These are phyloP conservation scores for Daktulosphaira vitifoliae DNA, from an alignment of 1,140 invertebrate species.

Conservation along the genomic window DNA sequence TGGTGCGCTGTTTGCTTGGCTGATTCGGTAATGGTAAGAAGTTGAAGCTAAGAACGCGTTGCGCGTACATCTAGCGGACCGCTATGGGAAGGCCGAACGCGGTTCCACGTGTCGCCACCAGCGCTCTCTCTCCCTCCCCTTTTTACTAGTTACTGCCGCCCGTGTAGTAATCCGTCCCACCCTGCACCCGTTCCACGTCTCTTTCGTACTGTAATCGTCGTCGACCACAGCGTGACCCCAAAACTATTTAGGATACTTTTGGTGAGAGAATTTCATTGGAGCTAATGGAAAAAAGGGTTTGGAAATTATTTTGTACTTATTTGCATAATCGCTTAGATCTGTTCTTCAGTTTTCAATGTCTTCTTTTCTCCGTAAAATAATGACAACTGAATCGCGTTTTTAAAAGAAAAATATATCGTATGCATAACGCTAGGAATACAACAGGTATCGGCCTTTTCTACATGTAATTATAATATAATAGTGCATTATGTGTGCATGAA, in stretches of 20 bases:
- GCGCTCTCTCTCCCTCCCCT: slow-evolving; percentile 16
- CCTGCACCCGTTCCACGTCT: background rate
- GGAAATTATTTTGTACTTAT: slow-evolving; percentile 6
- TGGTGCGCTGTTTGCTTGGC: slow-evolving; percentile 6
- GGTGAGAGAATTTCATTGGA: slow-evolving; percentile 12
- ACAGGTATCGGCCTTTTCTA: no score
- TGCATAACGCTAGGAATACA: no score
- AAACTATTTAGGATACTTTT: slow-evolving; percentile 32
- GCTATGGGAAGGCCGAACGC: slow-evolving; percentile 25
- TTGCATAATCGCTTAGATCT: slow-evolving; percentile 12
- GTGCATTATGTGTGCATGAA: background rate
- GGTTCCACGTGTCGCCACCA: slow-evolving; percentile 29
- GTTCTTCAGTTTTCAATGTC: background rate
- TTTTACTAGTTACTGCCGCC: background rate
- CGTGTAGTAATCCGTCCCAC: slow-evolving; percentile 13
- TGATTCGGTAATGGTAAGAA: slow-evolving; percentile 2
- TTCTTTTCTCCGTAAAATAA: no score
- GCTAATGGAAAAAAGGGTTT: slow-evolving; percentile 22
- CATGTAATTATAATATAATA: no score
- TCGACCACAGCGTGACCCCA: slow-evolving; percentile 27
- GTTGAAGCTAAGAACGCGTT: slow-evolving; percentile 26
- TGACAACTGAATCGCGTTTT: no score
- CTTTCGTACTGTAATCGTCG: background rate
- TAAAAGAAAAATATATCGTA: no score
- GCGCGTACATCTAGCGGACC: slow-evolving; percentile 1